Conservation (phyloP, 2,888 invertebrate species). For the Spisula subtruncata region DNA sequence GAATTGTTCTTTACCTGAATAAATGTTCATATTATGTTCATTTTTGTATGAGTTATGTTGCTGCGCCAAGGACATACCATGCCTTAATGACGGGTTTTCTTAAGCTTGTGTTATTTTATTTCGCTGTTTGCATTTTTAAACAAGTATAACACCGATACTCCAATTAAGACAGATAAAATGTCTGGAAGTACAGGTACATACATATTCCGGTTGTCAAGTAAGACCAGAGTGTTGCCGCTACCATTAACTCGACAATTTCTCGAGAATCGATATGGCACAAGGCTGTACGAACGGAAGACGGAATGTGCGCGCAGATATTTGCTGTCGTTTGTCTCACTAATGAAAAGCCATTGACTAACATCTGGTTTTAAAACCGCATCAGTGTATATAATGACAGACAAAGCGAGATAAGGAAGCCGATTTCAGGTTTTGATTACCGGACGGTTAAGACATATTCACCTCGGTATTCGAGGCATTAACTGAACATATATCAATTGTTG, state of each 20-base stretch:
- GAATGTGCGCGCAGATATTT: constrained; percentile 11
- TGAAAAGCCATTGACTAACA: constrained; percentile 17
- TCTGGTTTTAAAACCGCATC: not conserved
- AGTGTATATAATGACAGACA: not conserved
- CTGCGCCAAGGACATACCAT: too few relatives aligned
- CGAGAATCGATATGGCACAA: not conserved
- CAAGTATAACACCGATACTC: not conserved
- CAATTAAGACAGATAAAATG: not conserved
- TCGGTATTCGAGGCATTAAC: not conserved
- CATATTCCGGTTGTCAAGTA: not conserved
- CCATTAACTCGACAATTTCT: not conserved
- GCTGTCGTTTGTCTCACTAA: constrained; percentile 9
- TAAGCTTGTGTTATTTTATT: too few relatives aligned
- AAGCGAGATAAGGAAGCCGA: not conserved
- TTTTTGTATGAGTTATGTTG: too few relatives aligned
- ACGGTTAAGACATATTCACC: not conserved
- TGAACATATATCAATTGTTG: not conserved
- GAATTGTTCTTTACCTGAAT: too few relatives aligned
- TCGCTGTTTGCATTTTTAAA: not conserved
- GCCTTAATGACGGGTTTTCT: too few relatives aligned
- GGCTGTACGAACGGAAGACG: not conserved
- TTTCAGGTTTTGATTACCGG: not conserved
- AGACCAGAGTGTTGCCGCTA: not conserved
- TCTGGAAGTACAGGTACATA: not conserved
- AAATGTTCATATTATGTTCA: too few relatives aligned